Base-by-base conservation (phyloP, 2,888 invertebrate species). In the Dolichopus griseipennis region DNA sequence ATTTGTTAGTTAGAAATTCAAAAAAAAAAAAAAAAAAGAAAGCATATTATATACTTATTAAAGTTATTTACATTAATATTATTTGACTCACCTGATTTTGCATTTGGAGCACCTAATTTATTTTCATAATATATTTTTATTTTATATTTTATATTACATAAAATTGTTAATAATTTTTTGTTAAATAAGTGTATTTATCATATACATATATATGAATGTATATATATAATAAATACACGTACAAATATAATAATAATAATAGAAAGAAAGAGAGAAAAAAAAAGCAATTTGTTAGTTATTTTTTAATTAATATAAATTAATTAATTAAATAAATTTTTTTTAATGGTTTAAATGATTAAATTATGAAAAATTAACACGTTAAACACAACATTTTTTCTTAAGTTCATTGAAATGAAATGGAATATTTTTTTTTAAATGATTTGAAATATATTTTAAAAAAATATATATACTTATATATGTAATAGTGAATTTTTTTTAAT, bases 201-300 rank as follows among this genome's bases (percentile, higher is more conserved):
- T 64, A 64, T 20, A 18, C 8, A 64, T 64, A 12, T 64, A 33
- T 64, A 27, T 10, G 5, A 9, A 22, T 21, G 15, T 21, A 27
- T 64, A 15, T 64, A 64, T 21, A 65, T 69, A 70, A 66, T 73
- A 72, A 71, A 71, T 73, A 74, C 74, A 71, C 69, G 75, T 74
- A 73, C 74, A 75, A 75, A 74, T 72, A n/a, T n/a, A n/a, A 71
- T 66, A 68, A 73, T 70, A 72, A 76, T 65, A 21, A 66, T 69
- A 69, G 64, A 70, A 72, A 72, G 70, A 71, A 68, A 69, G 69
- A 70, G 70, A 72, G 66, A 72, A 41, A n/a, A 52, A 52, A 52
- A 52, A 52, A 52, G 52, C 52, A 62, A 69, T 68, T 65, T 52
- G 66, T 61, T 71, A 52, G 52, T 52, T 52, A 52, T 41, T 12